Conservation (phyloP, 2,888 invertebrate genomes). For the Hypolimnas misippus region DNA sequence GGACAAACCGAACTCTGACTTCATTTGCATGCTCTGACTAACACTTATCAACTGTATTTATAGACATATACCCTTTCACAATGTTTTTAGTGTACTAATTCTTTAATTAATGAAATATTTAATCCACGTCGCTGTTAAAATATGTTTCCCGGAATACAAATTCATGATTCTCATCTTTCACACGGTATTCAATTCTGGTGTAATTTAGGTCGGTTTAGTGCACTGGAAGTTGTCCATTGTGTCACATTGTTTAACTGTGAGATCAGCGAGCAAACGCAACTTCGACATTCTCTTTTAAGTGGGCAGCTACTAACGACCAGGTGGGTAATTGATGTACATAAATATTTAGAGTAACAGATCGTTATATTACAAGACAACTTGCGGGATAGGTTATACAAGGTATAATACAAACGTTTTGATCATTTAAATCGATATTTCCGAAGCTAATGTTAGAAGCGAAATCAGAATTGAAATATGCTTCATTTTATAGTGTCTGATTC, state of each 20-base stretch:
- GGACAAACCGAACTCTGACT: constrained; percentile 29
- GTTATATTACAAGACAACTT: background rate
- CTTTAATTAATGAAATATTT: background rate
- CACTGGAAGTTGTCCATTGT: constrained; percentile 55
- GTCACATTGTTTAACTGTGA: constrained; percentile 54
- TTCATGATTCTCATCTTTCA: constrained; percentile 68
- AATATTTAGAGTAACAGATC: constrained; percentile 9
- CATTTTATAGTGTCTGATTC: background rate
- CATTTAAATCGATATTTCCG: background rate
- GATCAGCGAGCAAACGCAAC: constrained; percentile 29
- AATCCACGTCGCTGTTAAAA: constrained; percentile 25
- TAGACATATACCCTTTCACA: background rate
- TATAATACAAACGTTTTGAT: background rate
- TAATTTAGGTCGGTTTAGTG: constrained; percentile 61
- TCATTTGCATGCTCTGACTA: constrained; percentile 10
- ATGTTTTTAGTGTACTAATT: background rate
- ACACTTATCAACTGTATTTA: background rate
- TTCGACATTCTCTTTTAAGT: constrained; percentile 33
- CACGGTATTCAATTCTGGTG: constrained; percentile 51
- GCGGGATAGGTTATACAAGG: too few relatives aligned
- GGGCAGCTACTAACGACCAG: constrained; percentile 14
- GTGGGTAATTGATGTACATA: constrained; percentile 7
- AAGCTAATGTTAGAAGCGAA: background rate
- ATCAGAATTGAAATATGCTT: background rate
- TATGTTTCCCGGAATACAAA: constrained; percentile 63